Evolutionary conservation across 2,888 invertebrate species (phyloP).

Genomic region (Drosophila kokeensis): DNA sequence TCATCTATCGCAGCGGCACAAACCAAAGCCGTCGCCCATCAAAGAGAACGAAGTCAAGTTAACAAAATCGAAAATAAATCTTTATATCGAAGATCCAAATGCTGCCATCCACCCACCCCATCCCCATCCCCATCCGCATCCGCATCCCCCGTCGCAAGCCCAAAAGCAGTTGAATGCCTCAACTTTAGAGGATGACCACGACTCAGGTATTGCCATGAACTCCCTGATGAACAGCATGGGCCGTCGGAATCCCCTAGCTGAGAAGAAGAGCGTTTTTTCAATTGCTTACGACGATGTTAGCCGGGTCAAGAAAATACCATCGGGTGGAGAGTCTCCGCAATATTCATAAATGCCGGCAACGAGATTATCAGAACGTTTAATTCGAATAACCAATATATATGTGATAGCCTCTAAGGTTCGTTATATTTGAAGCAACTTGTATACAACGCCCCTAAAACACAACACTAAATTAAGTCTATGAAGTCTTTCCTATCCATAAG

Average conservation of each 20-base stretch:
- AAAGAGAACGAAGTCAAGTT: conserved; percentile 84
- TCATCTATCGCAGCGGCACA: conserved; percentile 43
- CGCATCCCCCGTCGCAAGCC: conserved; percentile 70
- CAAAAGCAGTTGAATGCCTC: conserved; percentile 87
- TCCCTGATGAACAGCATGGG: conserved; percentile 87
- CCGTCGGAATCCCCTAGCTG: conserved; percentile 89
- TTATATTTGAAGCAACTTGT: conserved; percentile 54
- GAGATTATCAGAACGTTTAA: conserved; percentile 20
- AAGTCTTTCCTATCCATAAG: conserved; percentile 4
- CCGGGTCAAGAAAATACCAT: conserved; percentile 92
- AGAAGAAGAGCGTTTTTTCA: conserved; percentile 96
- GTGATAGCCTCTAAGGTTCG: conserved; percentile 79
- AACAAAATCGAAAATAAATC: conserved; percentile 81
- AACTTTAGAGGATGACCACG: conserved; percentile 89
- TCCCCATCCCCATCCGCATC: background rate
- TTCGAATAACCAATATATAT: conserved; percentile 57
- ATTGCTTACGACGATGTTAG: conserved; percentile 95
- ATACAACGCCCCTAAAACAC: conserved; percentile 15
- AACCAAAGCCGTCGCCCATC: conserved; percentile 84
- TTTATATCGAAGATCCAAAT: conserved; percentile 76
- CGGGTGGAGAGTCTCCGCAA: conserved; percentile 92
- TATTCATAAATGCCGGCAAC: conserved; percentile 80
- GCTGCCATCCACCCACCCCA: conserved; percentile 53
- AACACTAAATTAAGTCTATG: conserved; percentile 10
- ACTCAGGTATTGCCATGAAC: conserved; percentile 92